These are phyloP conservation scores for Camptogramma bilineatum DNA, from an alignment of 2,888 invertebrate species.

Conservation along the genomic window DNA sequence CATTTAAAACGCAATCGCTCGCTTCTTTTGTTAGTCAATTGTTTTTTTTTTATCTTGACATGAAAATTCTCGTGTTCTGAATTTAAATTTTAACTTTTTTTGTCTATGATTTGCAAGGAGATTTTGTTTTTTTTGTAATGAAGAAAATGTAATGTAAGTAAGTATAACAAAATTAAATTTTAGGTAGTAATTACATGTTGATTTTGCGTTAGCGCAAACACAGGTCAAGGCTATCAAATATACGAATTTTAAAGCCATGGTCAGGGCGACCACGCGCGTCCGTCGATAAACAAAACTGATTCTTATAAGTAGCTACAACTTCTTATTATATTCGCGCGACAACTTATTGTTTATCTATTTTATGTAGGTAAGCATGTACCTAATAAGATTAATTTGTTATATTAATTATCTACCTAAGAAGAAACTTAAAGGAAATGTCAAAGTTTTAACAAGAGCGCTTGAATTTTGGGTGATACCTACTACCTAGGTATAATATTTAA, in stretches of 20 bases:
- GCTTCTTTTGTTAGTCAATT: neutral
- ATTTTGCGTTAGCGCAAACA: conserved; percentile 68
- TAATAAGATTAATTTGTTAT: neutral
- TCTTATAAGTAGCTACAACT: conserved; percentile 49
- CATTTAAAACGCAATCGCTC: neutral
- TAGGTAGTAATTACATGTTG: conserved; percentile 65
- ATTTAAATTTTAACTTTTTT: conserved; percentile 11
- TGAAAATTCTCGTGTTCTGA: neutral
- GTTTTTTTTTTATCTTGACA: conserved; percentile 1
- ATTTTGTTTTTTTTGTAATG: neutral
- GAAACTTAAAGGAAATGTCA: neutral
- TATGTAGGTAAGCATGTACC: neutral
- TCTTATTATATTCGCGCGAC: conserved; percentile 70
- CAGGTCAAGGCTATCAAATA: conserved; percentile 64
- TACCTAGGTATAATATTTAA: neutral
- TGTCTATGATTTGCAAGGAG: too few species aligned
- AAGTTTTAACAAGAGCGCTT: too few species aligned
- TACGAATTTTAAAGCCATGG: conserved; percentile 74
- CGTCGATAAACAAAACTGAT: conserved; percentile 62
- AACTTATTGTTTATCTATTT: conserved; percentile 51
- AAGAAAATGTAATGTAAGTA: neutral
- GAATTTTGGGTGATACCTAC: too few species aligned
- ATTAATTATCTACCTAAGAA: neutral
- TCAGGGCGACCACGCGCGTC: conserved; percentile 69
- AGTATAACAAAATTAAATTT: conserved; percentile 50